Conservation (phyloP, 2,113 vertebrate species). For the Oceanodroma tethys region DNA sequence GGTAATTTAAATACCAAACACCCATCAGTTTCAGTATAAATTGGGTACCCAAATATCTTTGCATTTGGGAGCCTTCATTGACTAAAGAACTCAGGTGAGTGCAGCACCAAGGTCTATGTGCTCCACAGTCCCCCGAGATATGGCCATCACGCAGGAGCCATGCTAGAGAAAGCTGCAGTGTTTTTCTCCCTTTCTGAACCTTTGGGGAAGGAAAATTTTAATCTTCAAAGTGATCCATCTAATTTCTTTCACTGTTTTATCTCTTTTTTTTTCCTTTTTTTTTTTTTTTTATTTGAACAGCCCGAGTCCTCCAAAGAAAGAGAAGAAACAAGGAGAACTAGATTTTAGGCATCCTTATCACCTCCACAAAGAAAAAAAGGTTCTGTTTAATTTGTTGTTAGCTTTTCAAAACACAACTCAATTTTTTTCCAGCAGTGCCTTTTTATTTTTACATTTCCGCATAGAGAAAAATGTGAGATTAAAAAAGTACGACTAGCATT, state of each 20-base stretch:
- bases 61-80: not conserved
- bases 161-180: not conserved
- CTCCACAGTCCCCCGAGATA: not conserved
- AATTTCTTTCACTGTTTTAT: not conserved
- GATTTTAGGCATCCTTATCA: not conserved
- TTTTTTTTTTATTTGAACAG: not conserved
- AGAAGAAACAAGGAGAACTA: not conserved
- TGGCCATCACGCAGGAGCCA: not conserved
- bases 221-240: not conserved
- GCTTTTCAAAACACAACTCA: not conserved
- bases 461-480: not conserved
- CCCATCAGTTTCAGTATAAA: not conserved
- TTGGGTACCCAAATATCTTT: not conserved
- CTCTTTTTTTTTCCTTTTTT: not conserved
- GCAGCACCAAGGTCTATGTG: not conserved
- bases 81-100: not conserved
- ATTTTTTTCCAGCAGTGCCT: not conserved
- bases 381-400: not conserved
- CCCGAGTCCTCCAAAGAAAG: not conserved
- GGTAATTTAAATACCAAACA: not conserved
- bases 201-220: not conserved
- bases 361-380: not conserved
- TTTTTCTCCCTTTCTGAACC: not conserved
- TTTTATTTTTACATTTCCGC: not conserved
- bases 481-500: not conserved